Percentiles rank a stretch among this genome's conserved stretches.
phyloP scores from a whole-genome alignment of 2,888 invertebrate genomes.

The Harpalus rubripes region DNA sequence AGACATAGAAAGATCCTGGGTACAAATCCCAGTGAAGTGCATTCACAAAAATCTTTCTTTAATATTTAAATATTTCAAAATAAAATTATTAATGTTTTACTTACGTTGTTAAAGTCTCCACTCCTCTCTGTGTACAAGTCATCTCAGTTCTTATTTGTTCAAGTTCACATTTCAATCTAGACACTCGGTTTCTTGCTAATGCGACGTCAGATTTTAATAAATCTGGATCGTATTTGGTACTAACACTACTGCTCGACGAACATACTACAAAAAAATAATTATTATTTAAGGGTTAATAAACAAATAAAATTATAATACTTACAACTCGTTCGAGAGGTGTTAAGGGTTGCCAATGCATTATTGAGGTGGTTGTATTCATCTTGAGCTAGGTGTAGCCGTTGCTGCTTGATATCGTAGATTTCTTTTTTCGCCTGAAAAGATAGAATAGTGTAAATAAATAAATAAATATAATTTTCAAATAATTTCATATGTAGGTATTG shows the following conservation, averaged over 20 bases:
- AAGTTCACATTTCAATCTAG: constrained; percentile 92
- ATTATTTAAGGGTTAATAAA: constrained; percentile 14
- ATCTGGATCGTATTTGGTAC: constrained; percentile 97
- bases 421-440: constrained; percentile 94
- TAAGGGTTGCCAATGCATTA: constrained; percentile 89
- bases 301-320: constrained; percentile 79
- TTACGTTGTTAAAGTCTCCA: constrained; percentile 94
- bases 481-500: too few species aligned
- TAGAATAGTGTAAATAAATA: constrained; percentile 68
- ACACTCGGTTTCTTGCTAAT: constrained; percentile 92
- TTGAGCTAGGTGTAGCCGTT: constrained; percentile 94
- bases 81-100: constrained; percentile 71
- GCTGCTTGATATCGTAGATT: constrained; percentile 97
- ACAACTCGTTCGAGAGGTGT: constrained; percentile 94
- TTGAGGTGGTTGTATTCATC: constrained; percentile 97
- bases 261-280: constrained; percentile 82
- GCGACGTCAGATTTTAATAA: constrained; percentile 94
- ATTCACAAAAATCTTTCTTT: too few species aligned
- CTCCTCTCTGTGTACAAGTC: constrained; percentile 93
- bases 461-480: neutral
- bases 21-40: too few species aligned
- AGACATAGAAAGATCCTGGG: too few species aligned
- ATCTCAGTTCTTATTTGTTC: constrained; percentile 95
- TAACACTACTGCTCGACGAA: constrained; percentile 91
- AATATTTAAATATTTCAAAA: too few species aligned